Conservation (phyloP, 2,888 invertebrate genomes). For the Helicoverpa assulta region DNA sequence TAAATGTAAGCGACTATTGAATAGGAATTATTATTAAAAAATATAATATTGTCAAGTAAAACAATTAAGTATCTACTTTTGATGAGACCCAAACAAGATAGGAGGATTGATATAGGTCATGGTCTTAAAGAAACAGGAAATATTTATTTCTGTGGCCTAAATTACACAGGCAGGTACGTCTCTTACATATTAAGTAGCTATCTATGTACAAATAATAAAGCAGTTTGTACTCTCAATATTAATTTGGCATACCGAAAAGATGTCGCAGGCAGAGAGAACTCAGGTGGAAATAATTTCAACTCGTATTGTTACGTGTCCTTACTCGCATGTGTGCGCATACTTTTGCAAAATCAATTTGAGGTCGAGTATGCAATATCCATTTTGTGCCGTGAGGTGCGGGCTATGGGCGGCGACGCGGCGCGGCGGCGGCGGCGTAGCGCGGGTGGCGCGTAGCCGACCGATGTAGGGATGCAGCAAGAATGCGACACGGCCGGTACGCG, state of each 20-base stretch:
- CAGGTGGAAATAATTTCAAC: conserved; percentile 1
- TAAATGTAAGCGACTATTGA: background rate
- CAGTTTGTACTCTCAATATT: background rate
- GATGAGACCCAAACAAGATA: background rate
- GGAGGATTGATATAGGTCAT: conserved; percentile 21
- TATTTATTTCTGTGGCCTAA: conserved; percentile 6
- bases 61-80: background rate
- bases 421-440: conserved; percentile 34
- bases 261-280: conserved; percentile 1
- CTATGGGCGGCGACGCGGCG: conserved; percentile 32
- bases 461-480: conserved; percentile 59
- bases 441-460: conserved; percentile 36
- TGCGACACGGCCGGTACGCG: conserved; percentile 56
- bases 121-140: conserved; percentile 23
- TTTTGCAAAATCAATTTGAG: conserved; percentile 44
- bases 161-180: background rate
- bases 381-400: conserved; percentile 38
- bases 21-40: no score
- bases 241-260: background rate
- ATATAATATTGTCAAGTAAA: no score
- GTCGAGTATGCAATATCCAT: conserved; percentile 57
- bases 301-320: conserved; percentile 12
- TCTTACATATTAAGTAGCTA: background rate
- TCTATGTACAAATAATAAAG: background rate
- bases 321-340: conserved; percentile 8